Percentiles rank a stretch among this genome's conserved stretches.
These are phyloP conservation scores for Heteropelma amictum DNA, from an alignment of 2,888 invertebrate genomes.

Conservation along the genomic window DNA sequence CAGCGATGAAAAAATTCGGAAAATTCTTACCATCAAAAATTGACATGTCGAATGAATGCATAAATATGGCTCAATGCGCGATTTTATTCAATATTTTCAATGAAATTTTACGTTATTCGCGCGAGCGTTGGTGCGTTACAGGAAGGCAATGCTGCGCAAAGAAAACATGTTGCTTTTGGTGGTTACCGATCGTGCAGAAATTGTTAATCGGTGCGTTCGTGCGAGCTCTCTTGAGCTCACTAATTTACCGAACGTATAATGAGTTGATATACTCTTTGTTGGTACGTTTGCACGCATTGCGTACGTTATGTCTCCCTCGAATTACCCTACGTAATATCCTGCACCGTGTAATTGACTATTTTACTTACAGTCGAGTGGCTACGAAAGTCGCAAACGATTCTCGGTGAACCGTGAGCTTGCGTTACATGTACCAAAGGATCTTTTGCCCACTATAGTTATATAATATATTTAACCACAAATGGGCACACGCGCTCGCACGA, in stretches of 20 bases:
- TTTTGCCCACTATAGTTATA: background rate
- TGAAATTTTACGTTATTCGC: background rate
- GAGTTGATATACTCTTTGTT: background rate
- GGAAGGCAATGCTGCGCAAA: background rate
- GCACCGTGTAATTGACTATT: conserved; percentile 39
- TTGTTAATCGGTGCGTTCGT: conserved; percentile 35
- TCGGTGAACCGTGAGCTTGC: background rate
- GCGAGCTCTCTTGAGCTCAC: background rate
- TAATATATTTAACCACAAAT: too few species aligned
- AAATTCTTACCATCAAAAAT: too few species aligned
- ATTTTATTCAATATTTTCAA: background rate
- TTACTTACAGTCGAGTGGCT: conserved; percentile 30
- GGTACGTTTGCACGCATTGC: too few species aligned
- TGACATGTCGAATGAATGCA: too few species aligned
- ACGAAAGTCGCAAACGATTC: conserved; percentile 23
- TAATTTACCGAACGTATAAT: background rate
- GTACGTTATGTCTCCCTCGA: background rate
- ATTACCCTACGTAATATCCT: conserved; percentile 7
- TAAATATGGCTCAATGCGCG: too few species aligned
- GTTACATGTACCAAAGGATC: background rate
- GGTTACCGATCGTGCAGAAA: conserved; percentile 26
- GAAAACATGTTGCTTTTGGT: conserved; percentile 17
- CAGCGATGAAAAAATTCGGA: too few species aligned
- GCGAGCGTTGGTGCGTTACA: background rate
- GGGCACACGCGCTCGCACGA: too few species aligned